phyloP scores from a whole-genome alignment of 2,113 vertebrate species.

The Balaeniceps rex region DNA sequence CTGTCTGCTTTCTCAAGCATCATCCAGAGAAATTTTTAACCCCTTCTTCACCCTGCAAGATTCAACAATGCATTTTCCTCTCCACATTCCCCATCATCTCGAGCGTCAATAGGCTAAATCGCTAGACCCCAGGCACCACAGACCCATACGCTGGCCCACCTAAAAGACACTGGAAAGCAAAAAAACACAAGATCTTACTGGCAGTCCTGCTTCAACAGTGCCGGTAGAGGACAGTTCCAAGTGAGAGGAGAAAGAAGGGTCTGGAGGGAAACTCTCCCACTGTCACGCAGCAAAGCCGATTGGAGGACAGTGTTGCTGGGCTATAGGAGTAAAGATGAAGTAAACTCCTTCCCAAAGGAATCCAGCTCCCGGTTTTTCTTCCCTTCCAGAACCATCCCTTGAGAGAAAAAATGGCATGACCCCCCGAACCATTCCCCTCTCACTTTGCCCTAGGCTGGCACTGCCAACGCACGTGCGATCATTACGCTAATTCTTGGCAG shows the following conservation, averaged over 20 bases:
- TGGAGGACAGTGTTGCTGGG: conserved; percentile 66
- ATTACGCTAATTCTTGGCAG: background rate
- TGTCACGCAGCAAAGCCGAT: conserved; percentile 46
- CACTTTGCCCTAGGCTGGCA: background rate
- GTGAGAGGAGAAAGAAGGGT: conserved; percentile 15
- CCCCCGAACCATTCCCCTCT: background rate
- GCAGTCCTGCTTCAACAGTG: background rate
- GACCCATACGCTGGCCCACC: background rate
- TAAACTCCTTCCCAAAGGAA: conserved; percentile 49
- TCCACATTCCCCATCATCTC: background rate
- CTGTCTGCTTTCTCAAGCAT: conserved; percentile 43
- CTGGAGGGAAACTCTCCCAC: conserved; percentile 44
- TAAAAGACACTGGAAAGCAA: background rate
- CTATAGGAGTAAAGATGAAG: conserved; percentile 50
- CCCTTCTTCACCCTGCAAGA: background rate
- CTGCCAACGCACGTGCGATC: background rate
- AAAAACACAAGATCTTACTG: background rate
- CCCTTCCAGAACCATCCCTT: conserved; percentile 33
- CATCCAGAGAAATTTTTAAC: conserved; percentile 43
- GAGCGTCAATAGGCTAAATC: background rate
- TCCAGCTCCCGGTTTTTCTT: conserved; percentile 24
- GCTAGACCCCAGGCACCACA: background rate
- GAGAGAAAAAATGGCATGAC: background rate
- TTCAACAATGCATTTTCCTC: background rate
- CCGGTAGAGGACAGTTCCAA: background rate